Conservation (phyloP, 2,113 vertebrate genomes). For the Alethe diademata region DNA sequence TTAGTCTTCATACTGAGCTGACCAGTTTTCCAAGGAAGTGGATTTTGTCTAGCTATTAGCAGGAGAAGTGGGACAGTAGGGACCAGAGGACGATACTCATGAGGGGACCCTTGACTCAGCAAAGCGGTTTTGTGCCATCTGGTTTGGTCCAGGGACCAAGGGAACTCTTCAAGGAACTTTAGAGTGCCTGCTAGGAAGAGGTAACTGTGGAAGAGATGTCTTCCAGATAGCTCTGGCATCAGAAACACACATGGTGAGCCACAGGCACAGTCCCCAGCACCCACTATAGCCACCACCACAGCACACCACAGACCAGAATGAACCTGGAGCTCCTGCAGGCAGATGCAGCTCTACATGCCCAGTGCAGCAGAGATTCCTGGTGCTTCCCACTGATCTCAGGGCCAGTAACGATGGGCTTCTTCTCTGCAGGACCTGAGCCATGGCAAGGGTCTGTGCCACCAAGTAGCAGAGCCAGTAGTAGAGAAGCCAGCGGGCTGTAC, state of each 20-base stretch:
- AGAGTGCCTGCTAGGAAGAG: background rate
- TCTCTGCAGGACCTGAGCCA: accelerated
- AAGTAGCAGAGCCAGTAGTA: background rate
- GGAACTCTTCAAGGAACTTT: background rate
- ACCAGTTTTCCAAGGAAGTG: background rate
- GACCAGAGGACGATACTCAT: background rate
- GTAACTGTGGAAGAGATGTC: background rate
- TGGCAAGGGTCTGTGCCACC: background rate
- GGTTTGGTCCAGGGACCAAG: background rate
- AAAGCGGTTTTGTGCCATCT: background rate
- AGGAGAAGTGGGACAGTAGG: background rate
- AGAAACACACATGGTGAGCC: background rate
- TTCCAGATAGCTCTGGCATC: background rate
- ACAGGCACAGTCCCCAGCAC: background rate
- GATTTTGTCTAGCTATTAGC: background rate
- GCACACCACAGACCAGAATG: background rate
- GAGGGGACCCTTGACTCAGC: background rate
- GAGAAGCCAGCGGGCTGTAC: accelerated
- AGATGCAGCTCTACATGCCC: background rate
- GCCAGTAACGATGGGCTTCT: background rate
- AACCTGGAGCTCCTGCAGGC: background rate
- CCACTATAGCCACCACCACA: accelerated
- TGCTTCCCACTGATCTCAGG: background rate
- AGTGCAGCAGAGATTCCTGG: accelerated
- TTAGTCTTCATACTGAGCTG: background rate